Conservation (phyloP, 2,797 vertebrate genomes). For the Onychomys arenicola region DNA sequence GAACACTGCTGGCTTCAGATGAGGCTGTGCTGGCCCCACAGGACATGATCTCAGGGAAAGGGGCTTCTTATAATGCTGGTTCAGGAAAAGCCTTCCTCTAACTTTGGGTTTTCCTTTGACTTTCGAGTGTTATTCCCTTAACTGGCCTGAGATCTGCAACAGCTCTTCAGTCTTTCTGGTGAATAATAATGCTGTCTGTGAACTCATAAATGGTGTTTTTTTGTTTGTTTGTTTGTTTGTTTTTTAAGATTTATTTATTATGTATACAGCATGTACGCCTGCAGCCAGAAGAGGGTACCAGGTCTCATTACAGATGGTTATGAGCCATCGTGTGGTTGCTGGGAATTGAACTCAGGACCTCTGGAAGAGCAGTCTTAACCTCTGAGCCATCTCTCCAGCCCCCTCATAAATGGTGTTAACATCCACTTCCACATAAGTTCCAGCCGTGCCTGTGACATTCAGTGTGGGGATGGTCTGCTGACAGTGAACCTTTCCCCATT, state of each 20-base stretch:
- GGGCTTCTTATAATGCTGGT: neutral
- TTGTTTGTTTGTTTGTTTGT: too few species aligned
- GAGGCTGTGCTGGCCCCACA: accelerated
- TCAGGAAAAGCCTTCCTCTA: conserved; percentile 25
- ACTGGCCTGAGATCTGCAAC: neutral
- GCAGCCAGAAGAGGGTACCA: too few species aligned
- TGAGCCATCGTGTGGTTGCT: too few species aligned
- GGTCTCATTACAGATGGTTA: too few species aligned
- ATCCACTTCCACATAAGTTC: neutral
- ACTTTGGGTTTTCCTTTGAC: conserved; percentile 3
- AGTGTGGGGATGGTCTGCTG: neutral
- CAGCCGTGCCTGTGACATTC: neutral
- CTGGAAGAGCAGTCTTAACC: too few species aligned
- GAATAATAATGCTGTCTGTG: neutral
- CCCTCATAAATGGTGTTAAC: neutral
- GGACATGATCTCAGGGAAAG: neutral
- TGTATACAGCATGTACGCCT: too few species aligned
- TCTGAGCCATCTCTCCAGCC: too few species aligned
- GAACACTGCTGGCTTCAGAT: neutral
- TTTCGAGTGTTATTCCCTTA: neutral
- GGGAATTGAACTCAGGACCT: too few species aligned
- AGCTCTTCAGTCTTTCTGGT: neutral
- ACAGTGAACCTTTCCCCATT: neutral
- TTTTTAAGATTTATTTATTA: too few species aligned
- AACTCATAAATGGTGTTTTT: too few species aligned